Evolutionary conservation across 2,888 invertebrate species (phyloP), one percentile per base, ranked within the genome.

Genomic region (Sphinx pinastri): DNA sequence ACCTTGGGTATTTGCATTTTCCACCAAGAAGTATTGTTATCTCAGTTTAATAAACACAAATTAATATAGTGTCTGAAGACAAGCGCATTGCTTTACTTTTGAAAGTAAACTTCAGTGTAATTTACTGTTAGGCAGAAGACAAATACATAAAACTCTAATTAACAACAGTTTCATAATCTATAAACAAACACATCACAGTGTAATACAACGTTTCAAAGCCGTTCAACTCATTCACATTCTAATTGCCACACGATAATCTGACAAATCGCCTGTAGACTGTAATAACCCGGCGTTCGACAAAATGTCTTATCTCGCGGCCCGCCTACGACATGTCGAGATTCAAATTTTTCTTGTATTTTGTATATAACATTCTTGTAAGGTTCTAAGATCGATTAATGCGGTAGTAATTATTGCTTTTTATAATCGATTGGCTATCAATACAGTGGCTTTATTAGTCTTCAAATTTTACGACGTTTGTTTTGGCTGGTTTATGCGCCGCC

Each of bases 261-360:
- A 51, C 59, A 54, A 54, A 60, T 69, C 60, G 69, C 38, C 45
- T 19, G 69, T 52, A 60, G 60, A 69, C 58, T 47, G 55, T 68
- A 38, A 68, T 68, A 59, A 68, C n/a, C 68, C 59, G 63, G 25
- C 63, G 63, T 63, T 63, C 63, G 63, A 63, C 63, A 49, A 63
- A 63, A 63, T 63, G 19, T 19, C 49, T 49, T 63, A 49, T 63
- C 49, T 25, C 63, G 47, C 63, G 11, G 49, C 63, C 63, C 63
- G 63, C 63, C 63, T 63, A 63, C 63, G 49, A 63, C 63, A 76
- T 77, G 76, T 69, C 74, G 75, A 38, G 38, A 38, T 5, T 38
- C 5, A 38, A 38, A 38, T 7, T 38, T 4, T 38, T 38, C 2
- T 69, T 51, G 74, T 74, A 76, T 71, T 72, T 51, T 47, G 12